These are phyloP conservation scores for Xestia rhomboidea DNA, from an alignment of 2,888 invertebrate genomes.

Conservation along the genomic window DNA sequence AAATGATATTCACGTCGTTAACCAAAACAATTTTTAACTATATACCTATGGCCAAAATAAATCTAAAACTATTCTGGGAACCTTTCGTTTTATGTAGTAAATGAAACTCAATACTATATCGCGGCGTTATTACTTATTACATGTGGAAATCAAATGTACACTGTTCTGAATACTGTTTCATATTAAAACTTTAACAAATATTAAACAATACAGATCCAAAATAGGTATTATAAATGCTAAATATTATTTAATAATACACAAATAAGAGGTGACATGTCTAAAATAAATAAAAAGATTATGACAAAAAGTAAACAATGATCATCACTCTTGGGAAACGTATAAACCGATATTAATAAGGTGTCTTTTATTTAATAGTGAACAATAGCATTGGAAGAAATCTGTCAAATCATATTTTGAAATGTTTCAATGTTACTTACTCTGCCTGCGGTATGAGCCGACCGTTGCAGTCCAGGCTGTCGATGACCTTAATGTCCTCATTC, in stretches of 20 bases:
- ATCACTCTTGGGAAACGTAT: not conserved
- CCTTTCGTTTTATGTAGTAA: not conserved
- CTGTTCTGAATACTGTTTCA: not conserved
- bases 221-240: not conserved
- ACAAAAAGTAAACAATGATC: not conserved
- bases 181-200: constrained; percentile 20
- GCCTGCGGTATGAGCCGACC: constrained; percentile 90
- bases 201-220: not conserved
- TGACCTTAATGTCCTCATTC: constrained; percentile 87
- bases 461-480: constrained; percentile 92
- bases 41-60: not conserved
- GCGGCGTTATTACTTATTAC: constrained; percentile 1
- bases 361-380: not conserved
- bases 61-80: not conserved
- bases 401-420: not conserved
- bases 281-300: not conserved
- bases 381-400: not conserved
- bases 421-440: constrained; percentile 83
- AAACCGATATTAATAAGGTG: not conserved
- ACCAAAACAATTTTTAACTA: not conserved
- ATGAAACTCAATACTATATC: not conserved
- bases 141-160: constrained; percentile 5
- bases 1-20: constrained; percentile 14
- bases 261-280: not conserved
- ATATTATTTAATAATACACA: constrained; percentile 8